Base-by-base conservation (phyloP, 2,888 invertebrate species). In the Strigamia transsilvanica region DNA sequence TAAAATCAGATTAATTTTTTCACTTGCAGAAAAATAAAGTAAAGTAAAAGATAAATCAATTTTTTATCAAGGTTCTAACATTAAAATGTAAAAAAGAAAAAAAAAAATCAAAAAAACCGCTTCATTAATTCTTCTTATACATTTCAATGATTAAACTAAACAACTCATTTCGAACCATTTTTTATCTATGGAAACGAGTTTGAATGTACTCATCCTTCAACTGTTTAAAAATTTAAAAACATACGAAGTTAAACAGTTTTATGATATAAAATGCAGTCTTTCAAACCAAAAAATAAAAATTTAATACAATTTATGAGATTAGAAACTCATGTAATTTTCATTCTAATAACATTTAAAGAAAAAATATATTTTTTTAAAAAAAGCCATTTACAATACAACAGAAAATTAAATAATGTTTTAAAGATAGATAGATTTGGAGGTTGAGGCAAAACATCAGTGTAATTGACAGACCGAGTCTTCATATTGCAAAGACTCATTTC, bases 211-310 rank as follows among this genome's bases (percentile, higher is more conserved):
- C 56, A 56, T 56, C 18, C n/a, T 9, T 9, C 46, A 46, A 56
- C 9, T 18, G 18, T 9, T 18, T 9, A 18, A 56, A 56, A 56
- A 56, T 18, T 56, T 56, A 18, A 56, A 56, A 56, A 18, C 18
- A n/a, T 27, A 73, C 32, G 73, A 73, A 73, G 13, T 56, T 56
- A 56, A 56, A 56, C 23, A n/a, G 73, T 73, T 73, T 73, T 73
- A 73, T 32, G 73, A 73, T n/a, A 73, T 27, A 32, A n/a, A 73
- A 27, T 27, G 66, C 66, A 66, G 23, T 66, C 23, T 51, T 66
- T 27, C 7, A 66, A 23, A 66, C 23, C 23, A 66, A 27, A 2
- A 32, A 13, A 27, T 32, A 32, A 73, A 66, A 32, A 18, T 21
- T 56, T 56, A 56, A 56, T 56, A 73, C 9, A 73, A 73, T 32